A percentile compares a stretch with the other conserved stretches of the same genome.
These are phyloP conservation scores for Dermatophagoides farinae DNA, from an alignment of 1,140 invertebrate species.

Conservation along the genomic window DNA sequence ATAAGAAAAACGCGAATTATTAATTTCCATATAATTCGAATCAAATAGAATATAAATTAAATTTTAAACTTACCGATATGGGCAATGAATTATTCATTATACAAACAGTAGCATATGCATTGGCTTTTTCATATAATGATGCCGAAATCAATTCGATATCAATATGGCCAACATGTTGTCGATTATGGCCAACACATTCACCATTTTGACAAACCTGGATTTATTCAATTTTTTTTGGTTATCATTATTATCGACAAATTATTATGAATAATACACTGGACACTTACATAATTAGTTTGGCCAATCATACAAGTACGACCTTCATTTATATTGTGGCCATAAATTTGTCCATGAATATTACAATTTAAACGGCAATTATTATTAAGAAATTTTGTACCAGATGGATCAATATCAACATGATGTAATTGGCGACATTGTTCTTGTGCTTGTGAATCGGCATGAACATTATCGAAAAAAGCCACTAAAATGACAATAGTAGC, in stretches of 20 bases:
- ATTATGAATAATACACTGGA: too few relatives aligned
- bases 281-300: too few relatives aligned
- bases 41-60: too few relatives aligned
- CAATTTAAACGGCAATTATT: neutral
- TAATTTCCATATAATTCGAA: too few relatives aligned
- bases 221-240: too few relatives aligned
- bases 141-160: conserved; percentile 6
- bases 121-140: neutral
- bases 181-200: neutral
- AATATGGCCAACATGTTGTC: conserved; percentile 5
- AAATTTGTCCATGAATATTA: neutral
- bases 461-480: neutral
- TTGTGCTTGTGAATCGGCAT: neutral
- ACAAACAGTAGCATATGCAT: conserved; percentile 9
- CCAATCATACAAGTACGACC: neutral
- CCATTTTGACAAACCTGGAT: neutral
- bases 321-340: neutral
- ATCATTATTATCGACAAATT: too few relatives aligned
- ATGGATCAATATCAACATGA: conserved; percentile 1
- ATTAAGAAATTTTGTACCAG: neutral
- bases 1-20: neutral
- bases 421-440: conserved; percentile 1
- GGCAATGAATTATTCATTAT: conserved; percentile 4
- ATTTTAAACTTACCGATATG: neutral
- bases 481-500: neutral